A percentile compares a stretch with the other conserved stretches of the same genome.
Evolutionary conservation across 64 coral and sea anemone genomes (phyloP).

Genomic region (Acropora yongei): DNA sequence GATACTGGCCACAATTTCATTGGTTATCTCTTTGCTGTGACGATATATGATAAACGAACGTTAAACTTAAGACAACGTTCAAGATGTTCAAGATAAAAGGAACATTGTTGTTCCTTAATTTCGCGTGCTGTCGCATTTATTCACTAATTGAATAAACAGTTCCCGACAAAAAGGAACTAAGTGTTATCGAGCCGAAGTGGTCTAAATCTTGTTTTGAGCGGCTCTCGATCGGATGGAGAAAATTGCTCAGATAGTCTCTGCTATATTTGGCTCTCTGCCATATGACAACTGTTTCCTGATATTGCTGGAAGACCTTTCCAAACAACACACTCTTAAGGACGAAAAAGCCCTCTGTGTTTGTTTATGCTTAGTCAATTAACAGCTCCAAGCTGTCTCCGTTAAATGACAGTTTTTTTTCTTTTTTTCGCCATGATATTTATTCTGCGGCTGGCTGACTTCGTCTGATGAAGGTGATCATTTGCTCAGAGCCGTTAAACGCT

Average conservation of each 20-base stretch:
- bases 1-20: no score
- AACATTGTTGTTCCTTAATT: background rate
- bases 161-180: background rate
- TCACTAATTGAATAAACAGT: constrained; percentile 24
- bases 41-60: no score
- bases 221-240: no score
- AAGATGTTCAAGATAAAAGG: background rate
- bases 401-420: no score
- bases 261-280: no score
- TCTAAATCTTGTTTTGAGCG: background rate
- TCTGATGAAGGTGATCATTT: no score
- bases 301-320: background rate
- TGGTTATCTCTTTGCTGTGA: no score
- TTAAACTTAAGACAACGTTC: background rate
- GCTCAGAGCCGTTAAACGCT: no score
- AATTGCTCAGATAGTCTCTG: background rate
- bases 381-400: background rate
- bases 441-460: no score
- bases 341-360: background rate
- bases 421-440: no score
- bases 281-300: background rate
- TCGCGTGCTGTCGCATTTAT: background rate
- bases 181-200: background rate
- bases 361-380: background rate
- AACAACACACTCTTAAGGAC: no score